A percentile compares a stretch with the other conserved stretches of the same genome.
Conservation (phyloP, 1,140 invertebrate genomes). For the Pygmarrhopalites habei region DNA sequence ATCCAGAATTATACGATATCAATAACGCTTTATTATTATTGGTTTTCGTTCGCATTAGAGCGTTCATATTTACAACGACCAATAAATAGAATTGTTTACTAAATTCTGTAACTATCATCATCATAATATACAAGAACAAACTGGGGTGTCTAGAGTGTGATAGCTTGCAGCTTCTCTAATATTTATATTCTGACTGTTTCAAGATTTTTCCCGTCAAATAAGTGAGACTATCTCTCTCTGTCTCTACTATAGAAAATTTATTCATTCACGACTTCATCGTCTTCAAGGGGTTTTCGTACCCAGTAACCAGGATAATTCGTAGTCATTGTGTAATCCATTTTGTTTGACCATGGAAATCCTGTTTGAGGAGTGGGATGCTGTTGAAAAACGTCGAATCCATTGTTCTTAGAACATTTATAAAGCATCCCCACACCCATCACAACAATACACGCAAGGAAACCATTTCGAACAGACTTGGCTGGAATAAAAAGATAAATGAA, state of each 20-base stretch:
- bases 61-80: neutral
- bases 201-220: constrained; percentile 1
- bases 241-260: neutral
- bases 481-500: no score
- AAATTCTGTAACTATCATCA: neutral
- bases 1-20: no score
- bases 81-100: neutral
- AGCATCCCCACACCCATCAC: neutral
- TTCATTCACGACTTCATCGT: neutral
- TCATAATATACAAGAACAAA: neutral
- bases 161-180: no score
- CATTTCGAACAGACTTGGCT: no score
- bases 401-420: constrained; percentile 7
- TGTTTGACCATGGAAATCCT: constrained; percentile 12
- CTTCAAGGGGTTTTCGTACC: constrained; percentile 6
- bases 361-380: neutral
- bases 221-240: constrained; percentile 8
- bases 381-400: neutral
- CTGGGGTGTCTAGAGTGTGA: no score
- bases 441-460: no score
- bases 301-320: constrained; percentile 12
- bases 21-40: no score
- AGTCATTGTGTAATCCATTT: constrained; percentile 11
- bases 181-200: neutral
- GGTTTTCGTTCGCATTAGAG: no score